Evolutionary conservation across 1,140 invertebrate species (phyloP).

Genomic region (Pseudobourletiella spinata): DNA sequence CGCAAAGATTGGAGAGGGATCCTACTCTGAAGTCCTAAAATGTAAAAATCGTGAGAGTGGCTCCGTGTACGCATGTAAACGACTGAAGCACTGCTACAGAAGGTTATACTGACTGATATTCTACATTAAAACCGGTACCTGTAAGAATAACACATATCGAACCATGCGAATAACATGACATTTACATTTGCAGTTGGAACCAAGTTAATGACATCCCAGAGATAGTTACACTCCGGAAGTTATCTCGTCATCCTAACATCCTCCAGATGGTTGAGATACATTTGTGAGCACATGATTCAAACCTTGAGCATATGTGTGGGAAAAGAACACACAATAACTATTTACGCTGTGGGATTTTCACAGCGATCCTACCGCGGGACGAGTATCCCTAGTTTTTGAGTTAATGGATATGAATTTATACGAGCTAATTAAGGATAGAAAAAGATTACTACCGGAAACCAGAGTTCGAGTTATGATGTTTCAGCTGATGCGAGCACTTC

Average conservation of each 20-base stretch:
- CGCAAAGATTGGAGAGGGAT: constrained; percentile 54
- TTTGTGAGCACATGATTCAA: constrained; percentile 48
- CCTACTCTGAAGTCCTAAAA: constrained; percentile 60
- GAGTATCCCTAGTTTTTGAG: constrained; percentile 54
- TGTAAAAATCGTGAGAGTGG: constrained; percentile 51
- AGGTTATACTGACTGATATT: constrained; percentile 43
- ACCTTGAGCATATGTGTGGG: constrained; percentile 19
- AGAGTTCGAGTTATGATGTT: constrained; percentile 27
- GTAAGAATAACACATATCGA: no score
- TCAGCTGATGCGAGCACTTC: constrained; percentile 49
- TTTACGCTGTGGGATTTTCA: no score
- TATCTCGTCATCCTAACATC: constrained; percentile 52
- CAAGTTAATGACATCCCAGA: constrained; percentile 52
- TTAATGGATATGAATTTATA: constrained; percentile 62
- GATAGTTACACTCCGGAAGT: constrained; percentile 51
- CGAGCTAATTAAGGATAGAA: constrained; percentile 50
- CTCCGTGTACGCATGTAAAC: constrained; percentile 52
- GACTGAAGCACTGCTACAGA: constrained; percentile 53
- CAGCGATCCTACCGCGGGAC: constrained; percentile 47
- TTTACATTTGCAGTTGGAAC: constrained; percentile 44
- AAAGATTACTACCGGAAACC: constrained; percentile 33
- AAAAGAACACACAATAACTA: no score
- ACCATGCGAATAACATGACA: no score
- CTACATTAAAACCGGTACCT: not conserved
- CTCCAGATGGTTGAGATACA: constrained; percentile 53